Evolutionary conservation across 2,113 vertebrate species (phyloP), one percentile per base, ranked within the genome.

Genomic region (Podarcis muralis): DNA sequence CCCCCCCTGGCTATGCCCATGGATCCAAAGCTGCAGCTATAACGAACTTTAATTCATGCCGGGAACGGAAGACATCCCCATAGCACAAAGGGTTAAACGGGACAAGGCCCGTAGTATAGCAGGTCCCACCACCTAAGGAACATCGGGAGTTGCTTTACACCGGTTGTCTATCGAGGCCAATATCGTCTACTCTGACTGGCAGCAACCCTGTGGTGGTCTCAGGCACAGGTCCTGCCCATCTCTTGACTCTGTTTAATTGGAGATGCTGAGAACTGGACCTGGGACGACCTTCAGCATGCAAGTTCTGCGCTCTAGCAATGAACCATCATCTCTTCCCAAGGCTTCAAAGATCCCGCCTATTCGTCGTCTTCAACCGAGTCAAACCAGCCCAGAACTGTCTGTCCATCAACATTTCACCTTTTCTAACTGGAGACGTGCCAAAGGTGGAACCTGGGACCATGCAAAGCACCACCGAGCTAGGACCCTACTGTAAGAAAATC

Each of bases 31-130:
- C 48, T 53, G 48, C 48, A 53, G 48, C 11, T 62, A 20, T 62
- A 15, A 62, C 18, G 16, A 20, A 68, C 37, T 48, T 32, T 48
- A 83, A 62, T 88, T 88, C 43, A 85, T 90, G 83, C 88, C 69
- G 57, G 71, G 68, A 30, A 85, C 27, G 79, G 85, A 81, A 77
- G 79, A 13, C 22, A 65, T 32, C 13, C 80, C 59, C 12, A 32
- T 12, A 72, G n/a, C 71, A 32, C 30, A 72, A 72, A 4, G 37
- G 40, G 75, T 37, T 20, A 37, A 75, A 75, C 18, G 5, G 16
- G 72, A 37, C 20, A 35, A 35, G 30, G 69, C 32, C 23, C 23
- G 2, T 27, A 9, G 27, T n/a, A 15, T 30, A 72, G 30, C 69
- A 62, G 48, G 48, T 11, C 48, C 22, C 75, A 3, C 37, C 6